Base-by-base conservation (phyloP, 1,140 invertebrate genomes). In the Idris sp. region DNA sequence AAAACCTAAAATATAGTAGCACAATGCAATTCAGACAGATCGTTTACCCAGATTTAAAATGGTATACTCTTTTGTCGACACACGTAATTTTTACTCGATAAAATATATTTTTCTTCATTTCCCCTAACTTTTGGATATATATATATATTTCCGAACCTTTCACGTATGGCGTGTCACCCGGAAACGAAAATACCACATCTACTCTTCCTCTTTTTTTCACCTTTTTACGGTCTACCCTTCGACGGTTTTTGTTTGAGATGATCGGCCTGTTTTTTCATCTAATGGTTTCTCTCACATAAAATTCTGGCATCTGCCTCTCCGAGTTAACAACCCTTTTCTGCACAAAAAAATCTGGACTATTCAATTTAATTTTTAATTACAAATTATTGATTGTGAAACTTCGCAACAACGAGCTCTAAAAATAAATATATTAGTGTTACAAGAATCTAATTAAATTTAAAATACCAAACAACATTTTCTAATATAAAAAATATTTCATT, bases 271-370 rank as follows among this genome's bases (percentile, higher is more conserved):
- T 78, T 78, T 65, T 67, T 72, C 72, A 53, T 78, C 79, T 86
- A 85, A 85, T 86, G 73, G 81, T 86, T 83, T 83, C 74, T 83
- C 75, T 84, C 81, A 81, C 79, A 84, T 76, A 58, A 71, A 56
- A 54, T 75, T 15, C 58, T 43, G 64, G 73, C 73, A 75, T 75
- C 65, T 69, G 75, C 53, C 59, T 59, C 6, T 18, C 38, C 13
- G 58, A 58, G 59, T 76, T 77, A 80, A 76, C 79, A 84, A 85
- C 77, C 80, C 81, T 80, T 83, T 83, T 78, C 79, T 51, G 16
- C 28, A 36, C 53, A 77, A 73, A 59, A 62, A 72, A 65, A 56
- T 67, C 48, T 65, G 43, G 38, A 62, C 44, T 28, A 64, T 72
- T 46, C 26, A 19, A 54, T 40, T 61, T 25, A 40, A 43, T 61